Evolutionary conservation across 1,140 invertebrate genomes (phyloP).

Genomic region (Ostrea denselamellosa): DNA sequence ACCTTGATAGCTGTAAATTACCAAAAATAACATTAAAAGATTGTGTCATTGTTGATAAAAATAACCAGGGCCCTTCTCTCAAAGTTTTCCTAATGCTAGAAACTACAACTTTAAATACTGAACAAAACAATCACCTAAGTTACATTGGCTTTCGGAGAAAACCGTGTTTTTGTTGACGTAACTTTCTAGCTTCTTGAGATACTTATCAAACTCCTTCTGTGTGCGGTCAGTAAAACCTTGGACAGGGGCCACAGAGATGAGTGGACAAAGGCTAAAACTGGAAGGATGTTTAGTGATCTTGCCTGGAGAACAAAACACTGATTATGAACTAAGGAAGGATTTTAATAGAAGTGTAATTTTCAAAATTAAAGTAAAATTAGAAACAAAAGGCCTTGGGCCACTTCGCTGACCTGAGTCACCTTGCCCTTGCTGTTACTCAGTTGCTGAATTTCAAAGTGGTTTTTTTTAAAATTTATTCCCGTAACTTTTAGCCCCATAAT

Average conservation of each 20-base stretch:
- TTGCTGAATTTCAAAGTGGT: too few species aligned
- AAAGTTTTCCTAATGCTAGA: too few species aligned
- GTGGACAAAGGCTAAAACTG: slow-evolving; percentile 2
- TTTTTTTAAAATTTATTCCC: too few species aligned
- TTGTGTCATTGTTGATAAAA: too few species aligned
- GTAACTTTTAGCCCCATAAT: too few species aligned
- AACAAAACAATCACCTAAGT: background rate
- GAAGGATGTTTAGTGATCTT: slow-evolving; percentile 9
- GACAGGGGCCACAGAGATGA: background rate
- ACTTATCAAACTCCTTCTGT: background rate
- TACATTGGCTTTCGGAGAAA: slow-evolving; percentile 2
- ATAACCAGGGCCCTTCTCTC: too few species aligned
- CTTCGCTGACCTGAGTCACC: too few species aligned
- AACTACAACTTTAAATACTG: too few species aligned
- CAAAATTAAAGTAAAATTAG: background rate
- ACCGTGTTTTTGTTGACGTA: slow-evolving; percentile 11
- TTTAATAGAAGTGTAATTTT: background rate
- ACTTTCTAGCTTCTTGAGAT: background rate
- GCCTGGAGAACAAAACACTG: background rate
- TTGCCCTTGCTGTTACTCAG: too few species aligned
- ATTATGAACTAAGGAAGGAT: background rate
- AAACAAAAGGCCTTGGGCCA: too few species aligned
- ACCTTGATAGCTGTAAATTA: background rate
- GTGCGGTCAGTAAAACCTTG: slow-evolving; percentile 15
- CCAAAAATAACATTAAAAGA: too few species aligned